Conservation (phyloP, 2,113 vertebrate species). For the Stigmatopora nigra region DNA sequence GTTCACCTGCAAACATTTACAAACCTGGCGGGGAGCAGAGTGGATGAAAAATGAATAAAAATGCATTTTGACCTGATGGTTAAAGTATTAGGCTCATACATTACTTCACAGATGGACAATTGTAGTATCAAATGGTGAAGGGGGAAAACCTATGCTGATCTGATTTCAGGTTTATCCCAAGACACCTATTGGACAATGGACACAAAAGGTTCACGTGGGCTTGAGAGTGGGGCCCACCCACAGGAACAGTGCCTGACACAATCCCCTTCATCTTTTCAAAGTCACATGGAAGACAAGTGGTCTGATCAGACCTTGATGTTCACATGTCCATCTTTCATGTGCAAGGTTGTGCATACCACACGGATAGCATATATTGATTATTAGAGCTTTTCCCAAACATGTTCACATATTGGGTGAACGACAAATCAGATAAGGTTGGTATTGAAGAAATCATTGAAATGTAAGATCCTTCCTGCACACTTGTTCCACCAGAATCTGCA, state of each 20-base stretch:
- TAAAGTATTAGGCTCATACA: slow-evolving; percentile 8
- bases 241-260: slow-evolving; percentile 17
- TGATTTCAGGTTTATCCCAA: slow-evolving; percentile 15
- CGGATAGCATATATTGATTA: no score
- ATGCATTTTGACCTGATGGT: slow-evolving; percentile 16
- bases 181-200: slow-evolving; percentile 1
- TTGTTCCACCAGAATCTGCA: slow-evolving; percentile 16
- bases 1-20: slow-evolving; percentile 65
- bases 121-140: neutral
- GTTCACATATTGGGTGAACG: neutral
- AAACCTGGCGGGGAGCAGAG: slow-evolving; percentile 29
- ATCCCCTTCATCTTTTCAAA: slow-evolving; percentile 2
- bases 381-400: neutral
- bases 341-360: no score
- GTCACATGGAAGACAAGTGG: neutral
- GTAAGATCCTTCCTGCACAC: slow-evolving; percentile 13
- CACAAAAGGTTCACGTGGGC: slow-evolving; percentile 7
- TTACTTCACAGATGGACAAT: neutral
- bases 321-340: no score
- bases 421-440: neutral
- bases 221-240: slow-evolving; percentile 7
- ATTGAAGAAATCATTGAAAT: slow-evolving; percentile 7
- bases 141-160: neutral
- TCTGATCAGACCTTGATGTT: neutral
- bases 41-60: slow-evolving; percentile 19